phyloP scores from a whole-genome alignment of 2,888 invertebrate genomes.

The Drosophila phalerata region DNA sequence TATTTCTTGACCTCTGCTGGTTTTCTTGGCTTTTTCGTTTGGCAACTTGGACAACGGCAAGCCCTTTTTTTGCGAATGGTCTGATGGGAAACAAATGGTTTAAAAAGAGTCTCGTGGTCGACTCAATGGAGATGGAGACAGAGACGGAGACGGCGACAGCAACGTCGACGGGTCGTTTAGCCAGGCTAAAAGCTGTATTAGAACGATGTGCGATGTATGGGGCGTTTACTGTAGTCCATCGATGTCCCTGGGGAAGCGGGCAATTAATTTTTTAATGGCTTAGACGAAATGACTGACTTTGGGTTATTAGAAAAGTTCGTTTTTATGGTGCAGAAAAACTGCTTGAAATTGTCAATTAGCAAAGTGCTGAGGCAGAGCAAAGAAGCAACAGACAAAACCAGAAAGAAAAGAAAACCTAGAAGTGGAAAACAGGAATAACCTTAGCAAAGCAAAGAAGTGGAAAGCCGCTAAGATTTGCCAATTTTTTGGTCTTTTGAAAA shows the following conservation, averaged over 20 bases:
- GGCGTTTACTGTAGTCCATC: slow-evolving; percentile 54
- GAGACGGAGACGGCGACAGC: neutral
- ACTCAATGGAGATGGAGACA: slow-evolving; percentile 14
- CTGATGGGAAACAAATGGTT: slow-evolving; percentile 62
- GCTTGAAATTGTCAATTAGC: slow-evolving; percentile 74
- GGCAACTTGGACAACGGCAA: slow-evolving; percentile 56
- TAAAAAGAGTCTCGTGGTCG: slow-evolving; percentile 21
- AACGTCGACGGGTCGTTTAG: slow-evolving; percentile 55
- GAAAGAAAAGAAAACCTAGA: neutral
- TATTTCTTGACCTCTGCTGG: neutral
- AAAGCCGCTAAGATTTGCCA: slow-evolving; percentile 51
- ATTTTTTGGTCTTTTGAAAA: slow-evolving; percentile 43
- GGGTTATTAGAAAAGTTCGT: slow-evolving; percentile 70
- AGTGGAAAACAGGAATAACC: neutral
- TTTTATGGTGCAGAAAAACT: slow-evolving; percentile 52
- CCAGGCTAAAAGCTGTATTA: slow-evolving; percentile 69
- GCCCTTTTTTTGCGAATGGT: slow-evolving; percentile 63
- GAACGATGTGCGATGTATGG: slow-evolving; percentile 70
- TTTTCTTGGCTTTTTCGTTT: slow-evolving; percentile 45
- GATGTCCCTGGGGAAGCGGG: slow-evolving; percentile 60
- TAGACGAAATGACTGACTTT: slow-evolving; percentile 74
- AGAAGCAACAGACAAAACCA: slow-evolving; percentile 8
- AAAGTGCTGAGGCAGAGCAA: slow-evolving; percentile 57
- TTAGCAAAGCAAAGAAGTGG: neutral
- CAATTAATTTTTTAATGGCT: slow-evolving; percentile 81